phyloP scores from a whole-genome alignment of 2,113 vertebrate genomes.

The Riparia riparia region DNA sequence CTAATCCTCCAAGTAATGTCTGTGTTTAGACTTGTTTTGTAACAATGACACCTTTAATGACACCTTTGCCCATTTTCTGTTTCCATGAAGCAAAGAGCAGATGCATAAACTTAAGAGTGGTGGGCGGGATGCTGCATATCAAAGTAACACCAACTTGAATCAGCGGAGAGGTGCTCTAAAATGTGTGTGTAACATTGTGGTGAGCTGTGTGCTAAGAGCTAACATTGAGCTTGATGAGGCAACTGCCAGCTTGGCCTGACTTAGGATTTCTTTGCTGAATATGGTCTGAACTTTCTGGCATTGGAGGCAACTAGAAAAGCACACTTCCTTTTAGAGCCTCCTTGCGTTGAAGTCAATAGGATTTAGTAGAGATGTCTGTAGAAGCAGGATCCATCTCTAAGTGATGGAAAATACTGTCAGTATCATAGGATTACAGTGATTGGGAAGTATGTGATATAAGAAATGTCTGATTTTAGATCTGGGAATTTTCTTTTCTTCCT shows the following conservation, averaged over 20 bases:
- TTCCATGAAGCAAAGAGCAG: background rate
- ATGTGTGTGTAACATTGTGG: background rate
- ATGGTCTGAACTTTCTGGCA: background rate
- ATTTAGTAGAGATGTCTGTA: conserved; percentile 44
- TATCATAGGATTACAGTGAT: background rate
- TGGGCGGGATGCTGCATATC: background rate
- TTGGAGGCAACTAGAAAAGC: background rate
- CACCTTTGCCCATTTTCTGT: background rate
- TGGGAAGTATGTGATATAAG: background rate
- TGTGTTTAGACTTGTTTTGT: background rate
- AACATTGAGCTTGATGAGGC: background rate
- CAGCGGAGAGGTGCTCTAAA: background rate
- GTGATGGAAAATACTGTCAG: background rate
- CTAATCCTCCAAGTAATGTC: background rate
- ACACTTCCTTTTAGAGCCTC: background rate
- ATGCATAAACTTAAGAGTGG: fast-evolving
- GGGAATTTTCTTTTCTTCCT: background rate
- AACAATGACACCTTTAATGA: background rate
- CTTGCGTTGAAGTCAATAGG: background rate
- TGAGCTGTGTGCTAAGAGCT: background rate
- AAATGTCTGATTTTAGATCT: background rate
- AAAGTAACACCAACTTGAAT: background rate
- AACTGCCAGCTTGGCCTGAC: background rate
- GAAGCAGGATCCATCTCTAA: conserved; percentile 40
- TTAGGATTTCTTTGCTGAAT: background rate